Evolutionary conservation across 64 coral and sea anemone species (phyloP), one percentile per base, ranked within the genome.

Genomic region (Catalaphyllia jardinei): DNA sequence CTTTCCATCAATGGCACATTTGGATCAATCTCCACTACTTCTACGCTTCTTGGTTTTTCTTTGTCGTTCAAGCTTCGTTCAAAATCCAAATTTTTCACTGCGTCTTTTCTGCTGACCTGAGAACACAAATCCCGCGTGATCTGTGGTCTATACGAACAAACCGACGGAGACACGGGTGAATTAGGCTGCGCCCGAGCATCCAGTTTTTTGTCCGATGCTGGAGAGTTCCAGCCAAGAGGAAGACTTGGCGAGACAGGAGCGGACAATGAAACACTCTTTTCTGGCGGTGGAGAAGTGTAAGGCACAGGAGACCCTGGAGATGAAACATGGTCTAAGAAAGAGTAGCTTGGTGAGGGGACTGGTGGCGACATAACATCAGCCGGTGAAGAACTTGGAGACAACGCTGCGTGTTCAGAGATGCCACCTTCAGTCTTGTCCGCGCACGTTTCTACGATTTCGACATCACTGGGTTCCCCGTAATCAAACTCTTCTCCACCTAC

Each of bases 341-440:
- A 67, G 71, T 88, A 88, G 20, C 82, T 86, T 1, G 92, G 92
- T 18, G 92, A 93, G 18, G 87, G 92, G 33, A 93, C 79, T 42
- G 92, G 92, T 6, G 79, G 87, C 51, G 92, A 89, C 60, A 93
- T 85, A 52, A 93, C 62, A 19, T 72, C 52, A 16, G 35, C 59
- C 16, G 65, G 8, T 24, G 79, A 82, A 4, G 54, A 33, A 11
- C 20, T n/a, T 5, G 65, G 22, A 27, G 65, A 69, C 65, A 69
- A 27, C 12, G 30, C 20, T 4, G 29, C 14, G 39, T 63, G 2
- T 14, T 12, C 10, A 28, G 16, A 20, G 10, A 71, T 27, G 33
- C 67, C 42, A 28, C 0, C 62, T 22, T 49, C 63, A 28, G 31
- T 25, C 46, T 71, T 25, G 42, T 85, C 39, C 16, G 31, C 81